phyloP scores from a whole-genome alignment of 1,140 invertebrate genomes.

The Drosophila lini region DNA sequence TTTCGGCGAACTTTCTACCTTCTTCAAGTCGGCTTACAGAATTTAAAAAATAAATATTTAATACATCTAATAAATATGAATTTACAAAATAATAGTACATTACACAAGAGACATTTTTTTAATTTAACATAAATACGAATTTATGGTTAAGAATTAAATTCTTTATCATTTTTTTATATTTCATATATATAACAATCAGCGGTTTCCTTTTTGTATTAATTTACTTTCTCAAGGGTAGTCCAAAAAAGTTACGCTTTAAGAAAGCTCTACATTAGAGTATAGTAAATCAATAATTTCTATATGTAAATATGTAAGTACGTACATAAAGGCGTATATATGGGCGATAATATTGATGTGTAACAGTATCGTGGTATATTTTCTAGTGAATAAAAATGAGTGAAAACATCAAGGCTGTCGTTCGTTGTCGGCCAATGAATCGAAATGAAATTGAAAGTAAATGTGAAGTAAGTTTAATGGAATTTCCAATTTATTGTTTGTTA shows the following conservation, averaged over 20 bases:
- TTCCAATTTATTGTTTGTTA: too few species aligned
- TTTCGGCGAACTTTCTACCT: too few species aligned
- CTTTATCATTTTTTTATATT: background rate
- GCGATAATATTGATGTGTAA: background rate
- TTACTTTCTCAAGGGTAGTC: background rate
- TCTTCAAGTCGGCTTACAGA: too few species aligned
- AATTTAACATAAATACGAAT: too few species aligned
- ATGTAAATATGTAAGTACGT: background rate
- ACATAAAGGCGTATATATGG: too few species aligned
- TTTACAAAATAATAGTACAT: too few species aligned
- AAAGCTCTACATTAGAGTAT: background rate
- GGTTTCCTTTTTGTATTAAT: background rate
- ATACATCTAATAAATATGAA: too few species aligned
- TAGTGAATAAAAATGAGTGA: conserved; percentile 87
- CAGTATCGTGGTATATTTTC: background rate
- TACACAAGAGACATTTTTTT: too few species aligned
- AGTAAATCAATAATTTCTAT: conserved; percentile 1
- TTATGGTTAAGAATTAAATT: too few species aligned
- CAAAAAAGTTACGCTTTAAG: background rate
- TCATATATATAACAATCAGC: background rate
- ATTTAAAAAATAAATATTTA: too few species aligned
- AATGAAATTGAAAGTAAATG: conserved; percentile 90
- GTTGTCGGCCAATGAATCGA: conserved; percentile 95
- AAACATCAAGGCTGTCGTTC: conserved; percentile 95
- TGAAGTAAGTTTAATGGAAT: conserved; percentile 84